A percentile compares a stretch with the other conserved stretches of the same genome.
Conservation (phyloP, 2,888 invertebrate species). For the Alsophila aescularia region DNA sequence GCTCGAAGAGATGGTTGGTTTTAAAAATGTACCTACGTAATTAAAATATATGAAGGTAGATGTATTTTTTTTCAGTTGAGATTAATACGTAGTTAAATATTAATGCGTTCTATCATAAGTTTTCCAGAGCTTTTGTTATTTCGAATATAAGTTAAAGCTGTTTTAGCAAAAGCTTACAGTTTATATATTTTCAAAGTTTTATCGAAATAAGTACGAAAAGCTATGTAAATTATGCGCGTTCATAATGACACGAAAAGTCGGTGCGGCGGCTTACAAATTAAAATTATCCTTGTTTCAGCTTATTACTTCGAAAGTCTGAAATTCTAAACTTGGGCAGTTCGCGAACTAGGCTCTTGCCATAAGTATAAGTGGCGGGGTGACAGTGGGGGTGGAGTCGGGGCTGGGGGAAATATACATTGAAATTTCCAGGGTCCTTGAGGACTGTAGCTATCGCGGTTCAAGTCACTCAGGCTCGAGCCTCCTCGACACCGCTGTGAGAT, state of each 20-base stretch:
- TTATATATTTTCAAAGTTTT: slow-evolving; percentile 3
- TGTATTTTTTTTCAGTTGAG: too few species aligned
- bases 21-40: too few species aligned
- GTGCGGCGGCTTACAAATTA: slow-evolving; percentile 22
- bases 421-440: slow-evolving; percentile 61
- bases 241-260: slow-evolving; percentile 17
- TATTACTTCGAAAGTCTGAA: slow-evolving; percentile 41
- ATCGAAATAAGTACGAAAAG: not conserved
- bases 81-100: too few species aligned
- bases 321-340: slow-evolving; percentile 44
- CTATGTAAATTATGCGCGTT: slow-evolving; percentile 8
- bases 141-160: not conserved
- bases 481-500: slow-evolving; percentile 60
- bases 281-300: slow-evolving; percentile 40
- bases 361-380: slow-evolving; percentile 43
- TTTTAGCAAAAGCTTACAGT: not conserved
- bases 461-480: slow-evolving; percentile 61
- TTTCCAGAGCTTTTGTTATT: not conserved
- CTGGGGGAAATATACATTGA: slow-evolving; percentile 59
- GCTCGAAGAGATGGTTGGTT: too few species aligned
- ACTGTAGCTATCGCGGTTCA: slow-evolving; percentile 55
- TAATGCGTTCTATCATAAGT: too few species aligned
- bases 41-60: too few species aligned
- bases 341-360: slow-evolving; percentile 51
- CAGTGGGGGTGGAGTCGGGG: slow-evolving; percentile 41